Evolutionary conservation across 2,888 invertebrate species (phyloP), one percentile per base, ranked within the genome.

Genomic region (Dryocosmus kuriphilus): DNA sequence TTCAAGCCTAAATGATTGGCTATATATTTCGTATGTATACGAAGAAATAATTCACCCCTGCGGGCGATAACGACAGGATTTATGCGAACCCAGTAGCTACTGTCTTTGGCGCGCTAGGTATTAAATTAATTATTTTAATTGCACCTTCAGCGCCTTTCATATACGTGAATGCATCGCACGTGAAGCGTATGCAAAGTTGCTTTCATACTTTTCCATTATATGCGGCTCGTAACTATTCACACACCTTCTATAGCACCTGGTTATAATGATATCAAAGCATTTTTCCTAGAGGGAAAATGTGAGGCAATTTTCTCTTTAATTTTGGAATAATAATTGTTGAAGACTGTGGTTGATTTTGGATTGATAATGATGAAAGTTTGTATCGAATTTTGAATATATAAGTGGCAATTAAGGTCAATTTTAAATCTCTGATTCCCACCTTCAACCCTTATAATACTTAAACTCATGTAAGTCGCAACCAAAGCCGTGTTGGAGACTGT

Each of bases 111-210:
- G 80, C 76, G 79, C 75, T 77, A 78, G 86, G 85, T 84, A 88
- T 88, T 87, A 87, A 87, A 89, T 89, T 87, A 88, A 89, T 90
- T 89, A 89, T 86, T 87, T 89, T 89, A 89, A 89, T 89, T 87
- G 85, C 86, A 83, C 84, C 86, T 84, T 84, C 85, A 85, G 86
- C 87, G 88, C 88, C 86, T 87, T 84, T 86, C 77, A 65, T 78
- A 76, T 77, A 74, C 77, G 75, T 76, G 77, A 78, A 60, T 75
- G 71, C 75, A 35, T 24, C 41, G 27, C 38, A 63, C 55, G 61
- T 77, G 35, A 63, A 35, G 61, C 61, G n/a, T 57, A 57, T 24
- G 57, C 57, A 57, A 24, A 57, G 14, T 24, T 57, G 5, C 24
- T 57, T 57, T 24, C 57, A 27, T 27, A n/a, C 35, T n/a, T 63